phyloP scores from a whole-genome alignment of 2,113 vertebrate species.

The Mobula hypostoma region DNA sequence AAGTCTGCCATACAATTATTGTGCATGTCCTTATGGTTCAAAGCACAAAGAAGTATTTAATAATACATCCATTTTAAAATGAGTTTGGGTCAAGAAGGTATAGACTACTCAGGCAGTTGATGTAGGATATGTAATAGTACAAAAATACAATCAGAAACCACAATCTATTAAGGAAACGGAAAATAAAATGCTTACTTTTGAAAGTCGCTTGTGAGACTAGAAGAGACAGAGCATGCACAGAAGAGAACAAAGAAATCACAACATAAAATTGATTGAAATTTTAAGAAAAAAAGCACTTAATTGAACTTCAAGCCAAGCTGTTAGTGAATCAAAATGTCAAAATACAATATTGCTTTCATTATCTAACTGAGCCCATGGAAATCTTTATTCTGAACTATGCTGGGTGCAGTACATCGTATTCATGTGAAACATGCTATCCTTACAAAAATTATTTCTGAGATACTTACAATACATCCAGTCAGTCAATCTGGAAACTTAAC shows the following conservation, averaged over 20 bases:
- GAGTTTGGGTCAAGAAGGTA: background rate
- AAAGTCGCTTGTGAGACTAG: slow-evolving; percentile 98
- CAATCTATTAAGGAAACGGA: slow-evolving; percentile 58
- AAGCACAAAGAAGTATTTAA: background rate
- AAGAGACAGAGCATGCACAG: slow-evolving; percentile 65
- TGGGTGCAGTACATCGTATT: slow-evolving; percentile 34
- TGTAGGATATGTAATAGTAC: slow-evolving; percentile 18
- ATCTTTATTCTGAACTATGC: background rate
- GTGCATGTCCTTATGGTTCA: background rate
- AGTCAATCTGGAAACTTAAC: background rate
- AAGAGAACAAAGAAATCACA: slow-evolving; percentile 73
- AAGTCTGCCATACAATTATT: background rate
- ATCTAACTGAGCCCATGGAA: background rate
- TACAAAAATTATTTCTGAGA: background rate
- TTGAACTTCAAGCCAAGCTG: slow-evolving; percentile 28
- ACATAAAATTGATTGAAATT: slow-evolving; percentile 48
- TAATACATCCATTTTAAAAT: background rate
- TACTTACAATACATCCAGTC: background rate
- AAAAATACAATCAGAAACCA: slow-evolving; percentile 33
- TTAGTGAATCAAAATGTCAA: slow-evolving; percentile 28
- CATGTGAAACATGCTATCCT: slow-evolving; percentile 1
- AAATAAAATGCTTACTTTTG: slow-evolving; percentile 86
- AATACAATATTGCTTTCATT: slow-evolving; percentile 12
- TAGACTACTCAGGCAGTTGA: background rate
- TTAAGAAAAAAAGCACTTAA: slow-evolving; percentile 32